phyloP scores from a whole-genome alignment of 2,888 invertebrate species.

The Caenorhabditis sp. region DNA sequence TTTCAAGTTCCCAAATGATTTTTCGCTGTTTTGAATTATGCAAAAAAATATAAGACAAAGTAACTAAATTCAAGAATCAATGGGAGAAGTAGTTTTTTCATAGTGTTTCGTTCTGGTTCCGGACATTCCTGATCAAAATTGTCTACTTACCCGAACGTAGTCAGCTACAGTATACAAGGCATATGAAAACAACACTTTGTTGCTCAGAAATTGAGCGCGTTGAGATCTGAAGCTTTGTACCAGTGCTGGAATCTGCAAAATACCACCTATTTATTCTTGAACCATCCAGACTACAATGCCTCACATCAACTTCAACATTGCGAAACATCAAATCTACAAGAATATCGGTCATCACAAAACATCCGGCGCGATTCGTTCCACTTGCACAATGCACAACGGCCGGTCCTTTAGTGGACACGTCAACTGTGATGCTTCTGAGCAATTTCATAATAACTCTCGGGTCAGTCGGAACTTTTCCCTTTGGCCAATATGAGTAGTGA shows the following conservation, averaged over 20 bases:
- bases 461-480: not conserved
- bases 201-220: not conserved
- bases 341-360: not conserved
- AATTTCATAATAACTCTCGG: conserved; percentile 4
- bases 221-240: not conserved
- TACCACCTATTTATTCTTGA: not conserved
- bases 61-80: too few species aligned
- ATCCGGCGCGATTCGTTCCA: conserved; percentile 25
- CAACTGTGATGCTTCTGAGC: not conserved
- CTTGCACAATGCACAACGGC: conserved; percentile 16
- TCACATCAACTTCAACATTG: not conserved
- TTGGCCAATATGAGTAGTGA: conserved; percentile 31
- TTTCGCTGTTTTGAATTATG: too few species aligned
- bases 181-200: not conserved
- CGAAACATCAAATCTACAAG: not conserved
- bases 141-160: not conserved
- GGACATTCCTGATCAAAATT: not conserved
- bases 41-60: too few species aligned
- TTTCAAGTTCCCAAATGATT: too few species aligned
- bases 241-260: not conserved
- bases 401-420: not conserved
- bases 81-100: too few species aligned
- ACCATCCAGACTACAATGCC: too few species aligned
- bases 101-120: too few species aligned
- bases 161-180: not conserved